Conservation (phyloP, 92 coral and sea anemone genomes). For the Epizoanthus ramosus region DNA sequence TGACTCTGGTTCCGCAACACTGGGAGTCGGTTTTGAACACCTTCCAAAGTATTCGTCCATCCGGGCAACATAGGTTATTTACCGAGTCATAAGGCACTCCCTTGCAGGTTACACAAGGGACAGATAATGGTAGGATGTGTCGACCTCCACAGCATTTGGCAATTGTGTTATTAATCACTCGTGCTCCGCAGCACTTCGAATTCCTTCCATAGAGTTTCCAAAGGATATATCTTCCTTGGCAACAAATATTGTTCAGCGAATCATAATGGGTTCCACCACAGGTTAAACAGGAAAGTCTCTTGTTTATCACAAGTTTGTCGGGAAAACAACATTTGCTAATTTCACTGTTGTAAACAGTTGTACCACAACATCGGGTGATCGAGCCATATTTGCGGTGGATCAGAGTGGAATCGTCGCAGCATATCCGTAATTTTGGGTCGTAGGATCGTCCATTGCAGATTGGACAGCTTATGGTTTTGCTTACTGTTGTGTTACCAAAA, state of each 20-base stretch:
- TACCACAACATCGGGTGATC: too few relatives aligned
- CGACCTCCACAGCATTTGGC: conserved; percentile 9
- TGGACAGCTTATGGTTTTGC: too few relatives aligned
- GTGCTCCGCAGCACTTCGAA: conserved; percentile 6
- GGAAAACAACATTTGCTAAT: too few relatives aligned
- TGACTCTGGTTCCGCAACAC: conserved; percentile 9
- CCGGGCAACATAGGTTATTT: background rate
- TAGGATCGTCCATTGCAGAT: too few relatives aligned
- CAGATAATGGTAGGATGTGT: background rate
- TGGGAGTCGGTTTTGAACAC: background rate
- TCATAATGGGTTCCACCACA: conserved; percentile 1
- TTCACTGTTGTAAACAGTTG: too few relatives aligned
- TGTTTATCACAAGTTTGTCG: too few relatives aligned
- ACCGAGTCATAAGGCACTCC: background rate
- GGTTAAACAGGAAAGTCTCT: background rate
- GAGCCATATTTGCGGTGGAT: too few relatives aligned
- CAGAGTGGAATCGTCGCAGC: too few relatives aligned
- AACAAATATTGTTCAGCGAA: background rate
- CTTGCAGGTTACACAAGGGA: background rate
- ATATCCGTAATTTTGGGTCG: too few relatives aligned
- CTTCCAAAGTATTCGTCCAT: background rate
- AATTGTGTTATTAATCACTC: background rate
- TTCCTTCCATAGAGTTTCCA: conserved; percentile 5
- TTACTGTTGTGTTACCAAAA: too few relatives aligned
- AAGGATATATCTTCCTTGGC: background rate